Conservation (phyloP, 2,113 vertebrate species). For the Baryphthengus martii region DNA sequence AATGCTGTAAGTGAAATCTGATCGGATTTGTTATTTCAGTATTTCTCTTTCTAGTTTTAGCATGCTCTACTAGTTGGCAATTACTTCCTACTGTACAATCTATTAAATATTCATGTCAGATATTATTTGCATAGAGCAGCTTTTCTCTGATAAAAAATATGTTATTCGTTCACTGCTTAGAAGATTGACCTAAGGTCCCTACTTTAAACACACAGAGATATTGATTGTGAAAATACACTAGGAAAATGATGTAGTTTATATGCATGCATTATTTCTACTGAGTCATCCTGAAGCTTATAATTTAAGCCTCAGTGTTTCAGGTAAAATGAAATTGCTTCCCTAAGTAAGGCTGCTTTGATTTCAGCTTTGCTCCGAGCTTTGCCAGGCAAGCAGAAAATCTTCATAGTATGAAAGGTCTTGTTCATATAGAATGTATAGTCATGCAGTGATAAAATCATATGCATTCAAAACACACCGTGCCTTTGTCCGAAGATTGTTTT, state of each 20-base stretch:
- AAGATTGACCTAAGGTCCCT: slow-evolving; percentile 66
- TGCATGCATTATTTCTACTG: slow-evolving; percentile 65
- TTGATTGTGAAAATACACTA: slow-evolving; percentile 60
- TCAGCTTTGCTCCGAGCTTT: slow-evolving; percentile 60
- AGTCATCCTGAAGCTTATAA: slow-evolving; percentile 67
- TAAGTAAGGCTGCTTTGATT: slow-evolving; percentile 60
- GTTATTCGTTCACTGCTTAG: slow-evolving; percentile 63
- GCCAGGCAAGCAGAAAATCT: slow-evolving; percentile 58
- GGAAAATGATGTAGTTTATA: slow-evolving; percentile 69
- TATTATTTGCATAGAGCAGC: slow-evolving; percentile 60
- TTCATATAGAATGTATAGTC: slow-evolving; percentile 38
- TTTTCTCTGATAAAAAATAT: slow-evolving; percentile 62
- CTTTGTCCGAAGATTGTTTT: slow-evolving; percentile 18
- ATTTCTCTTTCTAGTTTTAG: neutral
- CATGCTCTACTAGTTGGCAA: slow-evolving; percentile 30
- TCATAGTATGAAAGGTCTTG: neutral
- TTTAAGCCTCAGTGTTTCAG: slow-evolving; percentile 68
- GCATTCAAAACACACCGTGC: neutral
- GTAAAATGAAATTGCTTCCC: slow-evolving; percentile 65
- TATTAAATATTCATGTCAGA: slow-evolving; percentile 70
- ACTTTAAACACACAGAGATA: slow-evolving; percentile 68
- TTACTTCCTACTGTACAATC: slow-evolving; percentile 58
- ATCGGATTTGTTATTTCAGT: neutral
- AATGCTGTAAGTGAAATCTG: neutral
- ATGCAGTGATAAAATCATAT: neutral